phyloP scores from a whole-genome alignment of 2,113 vertebrate species.

The Dolichotis patagonum region DNA sequence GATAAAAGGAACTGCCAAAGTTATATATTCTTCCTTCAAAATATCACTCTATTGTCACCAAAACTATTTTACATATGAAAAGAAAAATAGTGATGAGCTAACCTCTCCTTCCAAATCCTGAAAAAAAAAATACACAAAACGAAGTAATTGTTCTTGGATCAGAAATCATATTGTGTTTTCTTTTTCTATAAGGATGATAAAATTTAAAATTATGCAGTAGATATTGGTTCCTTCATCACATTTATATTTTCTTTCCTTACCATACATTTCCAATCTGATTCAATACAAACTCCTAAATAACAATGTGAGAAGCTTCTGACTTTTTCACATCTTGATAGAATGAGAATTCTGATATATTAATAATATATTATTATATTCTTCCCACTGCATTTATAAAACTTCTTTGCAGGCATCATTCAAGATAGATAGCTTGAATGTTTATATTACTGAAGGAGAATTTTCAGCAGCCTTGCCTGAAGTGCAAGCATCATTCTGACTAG shows the following conservation, averaged over 20 bases:
- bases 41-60: constrained; percentile 2
- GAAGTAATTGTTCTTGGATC: constrained; percentile 32
- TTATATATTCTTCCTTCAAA: constrained; percentile 38
- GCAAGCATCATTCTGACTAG: constrained; percentile 68
- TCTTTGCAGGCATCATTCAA: constrained; percentile 62
- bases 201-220: constrained; percentile 21
- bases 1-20: background rate
- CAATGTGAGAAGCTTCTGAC: constrained; percentile 21
- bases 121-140: constrained; percentile 21
- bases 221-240: constrained; percentile 29
- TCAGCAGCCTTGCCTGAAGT: constrained; percentile 53
- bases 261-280: constrained; percentile 24
- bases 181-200: background rate
- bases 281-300: constrained; percentile 53
- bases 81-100: background rate
- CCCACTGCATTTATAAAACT: constrained; percentile 55
- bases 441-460: constrained; percentile 62
- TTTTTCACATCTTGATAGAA: constrained; percentile 62
- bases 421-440: constrained; percentile 68
- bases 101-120: constrained; percentile 38
- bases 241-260: constrained; percentile 19
- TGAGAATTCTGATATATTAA: constrained; percentile 55
- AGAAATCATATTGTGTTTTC: constrained; percentile 6
- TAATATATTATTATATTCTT: constrained; percentile 59
- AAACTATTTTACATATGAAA: constrained; percentile 30